phyloP scores from a whole-genome alignment of 1,140 invertebrate genomes.

The Drosophila kepulauana region DNA sequence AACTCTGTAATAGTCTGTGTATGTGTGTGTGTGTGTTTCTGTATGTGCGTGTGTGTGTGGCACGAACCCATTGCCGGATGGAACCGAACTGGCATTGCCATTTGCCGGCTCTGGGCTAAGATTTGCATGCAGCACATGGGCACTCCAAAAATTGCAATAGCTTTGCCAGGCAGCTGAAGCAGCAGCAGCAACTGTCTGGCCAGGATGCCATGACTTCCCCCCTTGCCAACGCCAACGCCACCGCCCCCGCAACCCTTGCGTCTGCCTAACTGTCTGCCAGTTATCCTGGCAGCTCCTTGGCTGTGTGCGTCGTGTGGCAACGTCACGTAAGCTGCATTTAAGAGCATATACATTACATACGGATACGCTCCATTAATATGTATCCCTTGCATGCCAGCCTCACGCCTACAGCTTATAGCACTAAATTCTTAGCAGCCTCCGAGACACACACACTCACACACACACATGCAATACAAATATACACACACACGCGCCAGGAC shows the following conservation, averaged over 20 bases:
- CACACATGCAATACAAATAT: not conserved
- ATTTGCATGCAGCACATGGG: slow-evolving; percentile 76
- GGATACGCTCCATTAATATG: slow-evolving; percentile 82
- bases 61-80: slow-evolving; percentile 27
- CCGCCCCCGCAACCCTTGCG: not conserved
- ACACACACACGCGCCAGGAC: slow-evolving; percentile 25
- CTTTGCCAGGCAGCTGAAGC: slow-evolving; percentile 20
- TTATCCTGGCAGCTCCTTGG: slow-evolving; percentile 27
- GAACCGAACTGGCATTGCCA: slow-evolving; percentile 53
- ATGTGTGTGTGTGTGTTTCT: slow-evolving; percentile 25
- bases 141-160: slow-evolving; percentile 73
- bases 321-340: slow-evolving; percentile 80
- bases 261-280: slow-evolving; percentile 8
- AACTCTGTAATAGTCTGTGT: slow-evolving; percentile 43
- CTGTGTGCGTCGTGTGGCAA: slow-evolving; percentile 40
- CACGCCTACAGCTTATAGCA: slow-evolving; percentile 66
- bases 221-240: not conserved
- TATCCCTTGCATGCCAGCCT: slow-evolving; percentile 72
- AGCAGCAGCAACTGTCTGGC: slow-evolving; percentile 10
- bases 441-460: slow-evolving; percentile 8
- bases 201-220: slow-evolving; percentile 16
- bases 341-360: slow-evolving; percentile 80
- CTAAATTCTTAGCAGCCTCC: slow-evolving; percentile 52
- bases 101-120: slow-evolving; percentile 70
- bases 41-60: slow-evolving; percentile 14